Percentiles rank a stretch among this genome's conserved stretches.
Conservation (phyloP, 37 sponge, comb jelly and placozoan species). For the Chondrosia reniformis region DNA sequence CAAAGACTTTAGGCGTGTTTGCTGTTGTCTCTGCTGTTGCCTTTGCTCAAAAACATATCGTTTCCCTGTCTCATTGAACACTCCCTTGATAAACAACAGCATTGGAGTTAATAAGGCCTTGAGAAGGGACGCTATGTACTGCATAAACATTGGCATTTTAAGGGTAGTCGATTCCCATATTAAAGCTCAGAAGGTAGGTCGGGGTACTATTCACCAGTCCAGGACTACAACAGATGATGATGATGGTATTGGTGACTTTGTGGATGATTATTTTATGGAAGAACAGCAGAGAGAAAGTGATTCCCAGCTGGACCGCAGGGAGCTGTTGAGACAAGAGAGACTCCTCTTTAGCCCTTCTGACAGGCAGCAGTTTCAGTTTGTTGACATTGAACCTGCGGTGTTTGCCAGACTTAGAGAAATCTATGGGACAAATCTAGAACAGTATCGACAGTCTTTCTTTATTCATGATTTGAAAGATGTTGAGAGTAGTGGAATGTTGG, state of each 20-base stretch:
- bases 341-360: conserved; percentile 42
- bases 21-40: background rate
- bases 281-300: conserved; percentile 25
- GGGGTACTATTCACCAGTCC: conserved; percentile 24
- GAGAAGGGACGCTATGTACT: conserved; percentile 64
- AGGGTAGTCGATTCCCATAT: conserved; percentile 30
- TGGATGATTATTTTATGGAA: conserved; percentile 47
- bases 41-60: background rate
- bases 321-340: background rate
- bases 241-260: conserved; percentile 32
- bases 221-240: too few species aligned
- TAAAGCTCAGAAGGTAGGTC: conserved; percentile 18
- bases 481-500: conserved; percentile 76
- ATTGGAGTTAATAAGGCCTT: conserved; percentile 60
- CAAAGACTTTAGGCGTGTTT: conserved; percentile 36
- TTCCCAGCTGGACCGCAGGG: background rate
- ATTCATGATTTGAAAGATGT: conserved; percentile 50
- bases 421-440: conserved; percentile 35
- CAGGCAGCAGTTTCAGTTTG: conserved; percentile 53
- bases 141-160: conserved; percentile 77
- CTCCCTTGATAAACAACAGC: conserved; percentile 32
- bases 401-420: conserved; percentile 58
- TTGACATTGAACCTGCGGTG: conserved; percentile 66
- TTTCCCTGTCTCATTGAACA: background rate
- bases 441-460: conserved; percentile 70